Evolutionary conservation across 2,888 invertebrate genomes (phyloP).

Genomic region (Corythucha ciliata): DNA sequence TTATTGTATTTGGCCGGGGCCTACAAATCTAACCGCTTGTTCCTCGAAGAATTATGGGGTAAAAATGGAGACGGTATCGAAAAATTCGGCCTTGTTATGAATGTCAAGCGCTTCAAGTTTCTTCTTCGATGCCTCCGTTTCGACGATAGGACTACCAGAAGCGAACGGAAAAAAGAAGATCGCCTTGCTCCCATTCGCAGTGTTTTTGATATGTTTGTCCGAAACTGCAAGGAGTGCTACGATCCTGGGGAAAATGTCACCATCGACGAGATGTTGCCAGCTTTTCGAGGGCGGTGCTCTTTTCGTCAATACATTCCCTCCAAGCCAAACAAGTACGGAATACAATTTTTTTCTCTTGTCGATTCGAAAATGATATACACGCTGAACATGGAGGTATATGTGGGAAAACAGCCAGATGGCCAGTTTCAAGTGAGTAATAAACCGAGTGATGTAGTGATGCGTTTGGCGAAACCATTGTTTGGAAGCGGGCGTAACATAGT

Average conservation of each 20-base stretch:
- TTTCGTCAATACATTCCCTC: conserved; percentile 36
- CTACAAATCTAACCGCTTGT: not conserved
- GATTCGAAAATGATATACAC: conserved; percentile 22
- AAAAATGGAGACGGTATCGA: conserved; percentile 1
- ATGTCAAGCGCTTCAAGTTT: not conserved
- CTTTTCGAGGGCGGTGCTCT: conserved; percentile 34
- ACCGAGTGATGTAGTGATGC: conserved; percentile 24
- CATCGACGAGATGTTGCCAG: conserved; percentile 34
- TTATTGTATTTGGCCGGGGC: not conserved
- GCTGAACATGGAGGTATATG: conserved; percentile 29
- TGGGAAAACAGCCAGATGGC: conserved; percentile 28
- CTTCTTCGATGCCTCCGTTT: not conserved
- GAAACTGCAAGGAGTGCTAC: conserved; percentile 1
- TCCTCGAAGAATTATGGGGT: conserved; percentile 3
- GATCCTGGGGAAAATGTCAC: conserved; percentile 23
- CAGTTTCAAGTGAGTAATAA: conserved; percentile 24
- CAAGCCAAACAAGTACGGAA: conserved; percentile 32
- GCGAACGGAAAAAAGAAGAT: not conserved
- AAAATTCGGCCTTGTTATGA: conserved; percentile 35
- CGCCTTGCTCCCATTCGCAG: not conserved
- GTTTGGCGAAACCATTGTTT: conserved; percentile 24
- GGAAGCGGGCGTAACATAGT: conserved; percentile 36
- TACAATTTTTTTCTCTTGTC: conserved; percentile 28
- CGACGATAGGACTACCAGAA: not conserved
- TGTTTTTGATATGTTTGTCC: not conserved